Evolutionary conservation across 2,113 vertebrate genomes (phyloP), one percentile per base, ranked within the genome.

Genomic region (Eclectus roratus): DNA sequence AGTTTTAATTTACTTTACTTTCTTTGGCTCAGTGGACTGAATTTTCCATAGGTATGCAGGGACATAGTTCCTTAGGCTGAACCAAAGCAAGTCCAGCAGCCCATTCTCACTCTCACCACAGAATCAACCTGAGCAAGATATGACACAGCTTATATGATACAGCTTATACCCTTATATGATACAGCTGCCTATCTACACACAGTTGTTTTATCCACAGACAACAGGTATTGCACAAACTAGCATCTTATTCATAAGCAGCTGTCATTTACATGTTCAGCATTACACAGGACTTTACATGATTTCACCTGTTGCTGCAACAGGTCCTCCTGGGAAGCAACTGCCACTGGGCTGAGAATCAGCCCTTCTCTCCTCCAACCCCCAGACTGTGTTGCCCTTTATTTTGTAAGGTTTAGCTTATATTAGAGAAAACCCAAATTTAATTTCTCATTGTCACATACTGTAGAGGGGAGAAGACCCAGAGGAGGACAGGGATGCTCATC

Each of bases 391-490:
- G 25, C 7, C 28, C 31, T 55, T 85, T 71, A 35, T 68, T 91
- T 85, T 46, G 28, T n/a, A 79, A 9, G 15, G 13, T 47, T 63
- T 44, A 73, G 9, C 46, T 66, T 20, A 11, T 28, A 52, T 8
- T 13, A 69, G 16, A 74, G 47, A 66, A 85, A 60, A 10, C 3
- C 11, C 15, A 83, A 74, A 63, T 24, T 47, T 25, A 23, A 15
- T 41, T 85, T 85, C 8, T 60, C 17, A 43, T 24, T 0, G 0
- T 8, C 39, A 64, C 13, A 28, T 10, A 33, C 28, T 17, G 16
- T 25, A 74, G 33, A 66, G 31, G 18, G 8, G 4, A 87, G 17
- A 85, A 68, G 15, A 46, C 6, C 7, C 17, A 46, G 46, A 84
- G 24, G 12, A 83, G 19, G 24, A 52, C 0, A 0, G 80, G 31